phyloP scores from a whole-genome alignment of 2,797 vertebrate species.

The Sciurus carolinensis region DNA sequence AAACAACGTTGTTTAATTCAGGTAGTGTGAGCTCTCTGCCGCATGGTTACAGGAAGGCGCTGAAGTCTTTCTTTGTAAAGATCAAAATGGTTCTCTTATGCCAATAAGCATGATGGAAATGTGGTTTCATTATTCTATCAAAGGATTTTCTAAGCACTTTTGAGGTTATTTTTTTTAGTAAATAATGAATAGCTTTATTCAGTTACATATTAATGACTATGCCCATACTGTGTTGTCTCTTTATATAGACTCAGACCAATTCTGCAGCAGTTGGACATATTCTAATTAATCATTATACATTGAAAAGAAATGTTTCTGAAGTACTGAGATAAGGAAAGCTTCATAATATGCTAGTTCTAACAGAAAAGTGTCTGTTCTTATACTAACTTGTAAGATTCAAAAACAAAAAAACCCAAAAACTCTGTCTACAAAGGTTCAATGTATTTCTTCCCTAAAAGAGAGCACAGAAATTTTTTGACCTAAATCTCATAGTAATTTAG shows the following conservation, averaged over 20 bases:
- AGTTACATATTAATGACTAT: neutral
- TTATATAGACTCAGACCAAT: neutral
- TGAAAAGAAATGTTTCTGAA: constrained; percentile 52
- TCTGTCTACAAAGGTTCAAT: neutral
- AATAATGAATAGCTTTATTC: constrained; percentile 39
- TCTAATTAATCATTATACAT: constrained; percentile 27
- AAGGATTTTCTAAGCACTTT: constrained; percentile 32
- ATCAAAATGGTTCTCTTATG: neutral
- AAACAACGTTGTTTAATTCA: constrained; percentile 22
- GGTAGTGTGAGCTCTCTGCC: neutral
- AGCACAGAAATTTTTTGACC: neutral
- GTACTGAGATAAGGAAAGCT: neutral
- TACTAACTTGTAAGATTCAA: neutral
- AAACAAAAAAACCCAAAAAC: neutral
- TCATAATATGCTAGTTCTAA: constrained; percentile 13
- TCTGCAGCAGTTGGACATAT: constrained; percentile 27
- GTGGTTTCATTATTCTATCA: neutral
- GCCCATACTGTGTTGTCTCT: neutral
- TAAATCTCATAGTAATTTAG: constrained; percentile 43
- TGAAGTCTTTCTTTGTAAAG: neutral
- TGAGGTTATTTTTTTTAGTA: neutral
- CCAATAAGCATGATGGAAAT: neutral
- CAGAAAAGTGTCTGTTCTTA: constrained; percentile 16
- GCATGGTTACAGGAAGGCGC: neutral
- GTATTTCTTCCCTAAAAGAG: neutral